Evolutionary conservation across 2,888 invertebrate genomes (phyloP).

Genomic region (Fragum sueziense): DNA sequence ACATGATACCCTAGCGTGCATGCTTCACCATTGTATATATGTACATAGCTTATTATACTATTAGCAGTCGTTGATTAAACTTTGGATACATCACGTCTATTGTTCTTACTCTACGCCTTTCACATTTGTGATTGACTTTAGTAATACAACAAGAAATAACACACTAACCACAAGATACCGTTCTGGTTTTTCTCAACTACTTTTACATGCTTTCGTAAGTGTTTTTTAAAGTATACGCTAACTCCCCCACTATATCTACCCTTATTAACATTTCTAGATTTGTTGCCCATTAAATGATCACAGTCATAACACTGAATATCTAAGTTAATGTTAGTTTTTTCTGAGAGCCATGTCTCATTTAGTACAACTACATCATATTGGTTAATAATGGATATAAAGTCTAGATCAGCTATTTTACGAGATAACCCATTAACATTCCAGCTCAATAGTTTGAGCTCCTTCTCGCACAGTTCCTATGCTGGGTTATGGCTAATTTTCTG

Average conservation of each 20-base stretch:
- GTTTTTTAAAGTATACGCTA: constrained; percentile 7
- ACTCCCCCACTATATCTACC: constrained; percentile 26
- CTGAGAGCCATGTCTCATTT: constrained; percentile 3
- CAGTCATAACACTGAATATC: not conserved
- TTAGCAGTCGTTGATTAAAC: too few relatives aligned
- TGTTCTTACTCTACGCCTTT: too few relatives aligned
- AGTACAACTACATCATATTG: not conserved
- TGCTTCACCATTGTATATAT: too few relatives aligned
- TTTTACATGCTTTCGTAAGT: not conserved
- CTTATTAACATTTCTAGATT: constrained; percentile 1
- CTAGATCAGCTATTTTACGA: constrained; percentile 8
- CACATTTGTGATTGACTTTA: too few relatives aligned
- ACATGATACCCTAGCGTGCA: too few relatives aligned
- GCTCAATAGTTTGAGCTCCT: constrained; percentile 2
- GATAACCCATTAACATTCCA: constrained; percentile 11
- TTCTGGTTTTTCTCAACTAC: constrained; percentile 1
- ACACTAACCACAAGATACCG: not conserved
- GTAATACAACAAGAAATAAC: too few relatives aligned
- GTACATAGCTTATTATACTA: too few relatives aligned
- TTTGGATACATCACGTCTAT: too few relatives aligned
- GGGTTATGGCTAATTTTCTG: not conserved
- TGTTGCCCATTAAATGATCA: constrained; percentile 30
- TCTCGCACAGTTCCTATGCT: not conserved
- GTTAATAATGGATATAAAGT: not conserved
- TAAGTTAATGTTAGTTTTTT: constrained; percentile 9